phyloP scores from a whole-genome alignment of 2,113 vertebrate species.

The Benitochromis conjunctus region DNA sequence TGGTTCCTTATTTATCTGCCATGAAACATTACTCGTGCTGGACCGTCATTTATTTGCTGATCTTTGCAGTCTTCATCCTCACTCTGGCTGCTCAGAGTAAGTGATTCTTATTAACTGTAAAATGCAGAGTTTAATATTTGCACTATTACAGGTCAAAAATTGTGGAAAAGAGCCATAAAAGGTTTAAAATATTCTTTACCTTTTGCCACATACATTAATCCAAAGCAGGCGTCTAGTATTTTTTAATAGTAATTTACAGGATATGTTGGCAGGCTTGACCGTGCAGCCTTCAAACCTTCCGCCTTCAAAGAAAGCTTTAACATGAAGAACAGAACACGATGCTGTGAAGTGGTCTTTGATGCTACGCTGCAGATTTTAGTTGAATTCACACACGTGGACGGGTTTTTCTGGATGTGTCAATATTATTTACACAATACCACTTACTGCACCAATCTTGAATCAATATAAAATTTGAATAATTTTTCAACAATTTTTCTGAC shows the following conservation, averaged over 20 bases:
- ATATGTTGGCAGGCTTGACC: background rate
- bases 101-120: background rate
- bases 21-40: background rate
- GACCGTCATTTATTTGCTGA: background rate
- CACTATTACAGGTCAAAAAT: background rate
- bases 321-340: background rate
- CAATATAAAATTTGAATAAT: no score
- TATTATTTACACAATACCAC: no score
- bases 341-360: background rate
- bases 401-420: no score
- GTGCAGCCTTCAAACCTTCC: background rate
- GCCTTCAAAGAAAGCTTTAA: background rate
- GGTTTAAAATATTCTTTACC: background rate
- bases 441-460: background rate
- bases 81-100: background rate
- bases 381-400: no score
- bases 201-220: background rate
- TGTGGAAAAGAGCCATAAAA: background rate
- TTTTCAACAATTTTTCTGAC: no score
- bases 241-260: background rate
- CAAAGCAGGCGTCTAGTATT: rapidly evolving
- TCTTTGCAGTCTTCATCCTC: background rate
- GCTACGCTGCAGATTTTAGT: background rate
- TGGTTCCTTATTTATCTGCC: background rate
- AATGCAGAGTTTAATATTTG: background rate